phyloP scores from a whole-genome alignment of 2,888 invertebrate species.

The Phania funesta region DNA sequence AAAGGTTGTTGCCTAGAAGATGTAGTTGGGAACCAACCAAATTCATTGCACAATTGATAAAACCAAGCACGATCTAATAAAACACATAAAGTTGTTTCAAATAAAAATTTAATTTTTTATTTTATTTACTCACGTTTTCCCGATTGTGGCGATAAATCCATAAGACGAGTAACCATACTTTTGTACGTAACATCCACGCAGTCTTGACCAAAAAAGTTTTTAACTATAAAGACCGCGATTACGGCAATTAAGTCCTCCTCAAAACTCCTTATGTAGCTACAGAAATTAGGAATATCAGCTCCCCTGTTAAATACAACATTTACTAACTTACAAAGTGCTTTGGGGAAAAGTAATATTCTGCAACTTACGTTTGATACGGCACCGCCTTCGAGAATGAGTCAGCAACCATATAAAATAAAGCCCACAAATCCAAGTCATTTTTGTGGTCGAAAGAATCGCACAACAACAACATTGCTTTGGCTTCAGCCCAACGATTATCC shows the following conservation, averaged over 20 bases:
- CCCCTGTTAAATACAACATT: slow-evolving; percentile 60
- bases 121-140: not conserved
- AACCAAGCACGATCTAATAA: slow-evolving; percentile 83
- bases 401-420: slow-evolving; percentile 76
- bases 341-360: too few species aligned
- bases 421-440: slow-evolving; percentile 76
- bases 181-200: not conserved
- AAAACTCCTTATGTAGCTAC: slow-evolving; percentile 70
- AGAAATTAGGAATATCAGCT: slow-evolving; percentile 70
- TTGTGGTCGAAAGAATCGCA: slow-evolving; percentile 75
- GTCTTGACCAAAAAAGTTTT: too few species aligned
- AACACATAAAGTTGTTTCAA: too few species aligned
- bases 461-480: slow-evolving; percentile 75
- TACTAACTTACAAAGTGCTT: not conserved
- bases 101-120: too few species aligned
- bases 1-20: slow-evolving; percentile 83
- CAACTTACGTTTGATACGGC: slow-evolving; percentile 74
- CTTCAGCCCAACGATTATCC: slow-evolving; percentile 72
- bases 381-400: slow-evolving; percentile 74
- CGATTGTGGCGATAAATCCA: not conserved
- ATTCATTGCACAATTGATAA: slow-evolving; percentile 93
- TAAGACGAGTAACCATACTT: too few species aligned
- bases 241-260: slow-evolving; percentile 74
- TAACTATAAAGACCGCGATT: slow-evolving; percentile 68
- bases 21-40: slow-evolving; percentile 91